Conservation (phyloP, 2,113 vertebrate species). For the Cricetomys ansorgei region DNA sequence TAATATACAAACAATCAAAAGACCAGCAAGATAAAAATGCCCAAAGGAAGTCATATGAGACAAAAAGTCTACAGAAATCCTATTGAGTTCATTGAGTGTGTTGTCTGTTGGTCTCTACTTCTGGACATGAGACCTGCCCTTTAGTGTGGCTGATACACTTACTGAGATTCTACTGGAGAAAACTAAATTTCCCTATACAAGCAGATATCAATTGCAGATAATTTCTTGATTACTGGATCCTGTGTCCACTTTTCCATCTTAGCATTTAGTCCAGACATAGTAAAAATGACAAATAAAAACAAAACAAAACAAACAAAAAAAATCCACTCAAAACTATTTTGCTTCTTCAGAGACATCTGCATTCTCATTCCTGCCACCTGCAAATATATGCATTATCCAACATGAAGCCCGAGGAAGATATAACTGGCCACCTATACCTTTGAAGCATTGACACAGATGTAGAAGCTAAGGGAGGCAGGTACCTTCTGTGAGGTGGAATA, state of each 20-base stretch:
- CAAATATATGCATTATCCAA: background rate
- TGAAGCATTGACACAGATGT: background rate
- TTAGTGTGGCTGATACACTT: background rate
- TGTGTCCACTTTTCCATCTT: background rate
- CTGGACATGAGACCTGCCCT: background rate
- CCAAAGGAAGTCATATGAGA: background rate
- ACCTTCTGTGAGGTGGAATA: background rate
- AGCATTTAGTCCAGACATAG: background rate
- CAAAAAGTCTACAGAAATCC: background rate
- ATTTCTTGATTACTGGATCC: background rate
- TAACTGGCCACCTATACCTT: background rate
- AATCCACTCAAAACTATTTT: background rate
- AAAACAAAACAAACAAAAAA: background rate
- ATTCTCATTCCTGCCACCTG: background rate
- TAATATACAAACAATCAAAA: background rate
- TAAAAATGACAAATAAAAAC: background rate
- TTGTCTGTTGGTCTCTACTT: background rate
- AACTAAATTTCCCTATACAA: background rate
- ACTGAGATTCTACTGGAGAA: background rate
- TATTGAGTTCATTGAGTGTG: background rate
- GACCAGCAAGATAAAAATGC: background rate
- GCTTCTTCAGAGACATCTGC: rapidly evolving
- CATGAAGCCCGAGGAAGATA: background rate
- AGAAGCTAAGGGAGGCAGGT: background rate
- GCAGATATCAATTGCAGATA: background rate